Base-by-base conservation (phyloP, 1,140 invertebrate genomes). In the Macrostomum lignano region DNA sequence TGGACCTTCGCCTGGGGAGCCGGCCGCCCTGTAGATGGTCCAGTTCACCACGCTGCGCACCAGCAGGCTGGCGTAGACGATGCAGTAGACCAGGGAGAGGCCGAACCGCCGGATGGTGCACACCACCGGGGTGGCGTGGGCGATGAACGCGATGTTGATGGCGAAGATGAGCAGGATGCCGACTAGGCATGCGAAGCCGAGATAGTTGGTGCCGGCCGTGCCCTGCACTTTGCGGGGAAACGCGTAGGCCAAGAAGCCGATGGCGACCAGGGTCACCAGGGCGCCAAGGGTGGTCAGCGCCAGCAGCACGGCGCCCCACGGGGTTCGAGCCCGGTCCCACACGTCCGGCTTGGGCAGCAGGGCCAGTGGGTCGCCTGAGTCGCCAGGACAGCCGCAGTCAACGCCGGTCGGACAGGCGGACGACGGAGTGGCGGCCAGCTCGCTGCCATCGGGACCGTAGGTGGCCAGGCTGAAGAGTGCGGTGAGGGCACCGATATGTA, bases 41-140 rank as follows among this genome's bases (percentile, higher is more conserved):
- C 56, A 62, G 17, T 45, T 49, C 36, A 59, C 55, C 11, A 60
- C 46, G 5, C 61, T 50, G 36, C 64, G 63, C 0, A 64, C 51
- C 25, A 65, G 46, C 38, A 64, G 48, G 2, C 53, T 51, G 11
- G 52, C 46, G 35, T 60, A 63, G 6, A 53, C 46, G 15, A 62
- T 44, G 7, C 55, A 46, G 39, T 63, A 65, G 3, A 53, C 48
- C 19, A 65, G 35, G 20, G 51, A 58, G 37, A 50, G 51, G 23
- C 17, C 35, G 32, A 54, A 53, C 29, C 59, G 40, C 11, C 62
- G 44, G 3, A 63, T 42, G 17, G 46, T 53, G 40, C 63, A 65
- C 7, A 53, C 44, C 13, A 48, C 47, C 2, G 44, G 15, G n/a
- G 40, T 55, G 2, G 60, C 51, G 25, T 58, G 51, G 5, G 60